Base-by-base conservation (phyloP, 2,888 invertebrate genomes). In the Escarpia spicata region DNA sequence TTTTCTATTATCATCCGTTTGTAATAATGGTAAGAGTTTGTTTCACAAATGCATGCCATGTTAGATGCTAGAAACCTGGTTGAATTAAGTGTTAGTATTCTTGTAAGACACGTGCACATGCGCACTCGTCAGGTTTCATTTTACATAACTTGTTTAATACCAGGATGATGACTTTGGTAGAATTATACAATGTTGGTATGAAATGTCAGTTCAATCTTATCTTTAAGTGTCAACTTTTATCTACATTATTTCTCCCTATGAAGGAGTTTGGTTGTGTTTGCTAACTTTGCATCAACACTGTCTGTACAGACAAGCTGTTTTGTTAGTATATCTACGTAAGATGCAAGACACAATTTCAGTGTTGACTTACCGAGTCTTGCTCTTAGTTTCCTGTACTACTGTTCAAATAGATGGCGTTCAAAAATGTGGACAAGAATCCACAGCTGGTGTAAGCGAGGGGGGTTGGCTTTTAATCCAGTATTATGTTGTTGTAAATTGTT, bases 151-250 rank as follows among this genome's bases (percentile, higher is more conserved):
- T 75, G 75, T 26, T 37, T 37, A 37, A 37, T 52, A 52, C 15
- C 75, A 75, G 75, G 75, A 75, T 75, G 75, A n/a, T n/a, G 75
- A n/a, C 75, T 26, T 75, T 75, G 75, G 75, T 75, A n/a, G 75
- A 75, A 75, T 75, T 75, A 26, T 26, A 75, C 19, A n/a, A 26
- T 75, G 75, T 75, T 19, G 15, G 60, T 60, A 60, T 19, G 10
- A 60, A 12, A 10, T 19, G 15, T 60, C 1, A 12, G 60, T 60
- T 60, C 60, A 60, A 15, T 60, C 75, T 75, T 0, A 75, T 75
- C 15, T 52, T 12, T 52, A 52, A 52, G 0, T 52, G 37, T 37
- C 37, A 37, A 37, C 37, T 37, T 37, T 37, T 37, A 37, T 37
- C 37, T 37, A 37, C 37, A 37, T 37, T 37, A 37, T 37, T 37